A percentile compares a stretch with the other conserved stretches of the same genome.
These are phyloP conservation scores for Drosophila murphyi DNA, from an alignment of 1,140 invertebrate genomes.

Conservation along the genomic window DNA sequence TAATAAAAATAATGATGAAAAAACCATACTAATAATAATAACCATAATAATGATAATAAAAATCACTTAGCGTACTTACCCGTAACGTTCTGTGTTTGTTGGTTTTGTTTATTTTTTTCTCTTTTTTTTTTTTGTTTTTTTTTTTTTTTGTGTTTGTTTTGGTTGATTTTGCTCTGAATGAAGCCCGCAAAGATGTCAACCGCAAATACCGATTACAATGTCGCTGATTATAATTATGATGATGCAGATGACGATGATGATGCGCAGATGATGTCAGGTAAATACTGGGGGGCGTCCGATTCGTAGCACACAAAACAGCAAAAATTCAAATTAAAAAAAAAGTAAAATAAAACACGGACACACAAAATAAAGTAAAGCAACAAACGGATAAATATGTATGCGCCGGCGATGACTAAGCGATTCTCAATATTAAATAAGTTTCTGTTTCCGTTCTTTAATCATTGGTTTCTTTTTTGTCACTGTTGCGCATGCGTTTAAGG, in stretches of 20 bases:
- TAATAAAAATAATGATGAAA: neutral
- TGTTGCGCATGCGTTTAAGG: conserved; percentile 30
- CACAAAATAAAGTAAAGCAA: conserved; percentile 6
- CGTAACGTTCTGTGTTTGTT: conserved; percentile 7
- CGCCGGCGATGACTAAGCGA: conserved; percentile 29
- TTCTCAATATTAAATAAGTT: conserved; percentile 24
- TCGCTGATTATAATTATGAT: conserved; percentile 29
- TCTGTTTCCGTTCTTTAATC: conserved; percentile 15
- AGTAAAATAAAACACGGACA: conserved; percentile 5
- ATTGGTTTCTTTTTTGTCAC: neutral
- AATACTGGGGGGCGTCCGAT: conserved; percentile 40
- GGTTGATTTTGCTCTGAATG: conserved; percentile 39
- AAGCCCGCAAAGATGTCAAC: conserved; percentile 72
- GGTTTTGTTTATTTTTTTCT: neutral
- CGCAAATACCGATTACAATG: conserved; percentile 58
- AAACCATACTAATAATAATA: neutral
- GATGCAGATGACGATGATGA: conserved; percentile 21
- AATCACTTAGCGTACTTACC: conserved; percentile 18
- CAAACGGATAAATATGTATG: conserved; percentile 21
- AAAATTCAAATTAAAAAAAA: conserved; percentile 4
- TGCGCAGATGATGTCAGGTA: conserved; percentile 60
- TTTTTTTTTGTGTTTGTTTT: conserved; percentile 12
- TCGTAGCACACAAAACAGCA: conserved; percentile 24
- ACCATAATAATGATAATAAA: neutral
- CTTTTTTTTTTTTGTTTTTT: neutral